Conservation (phyloP, 2,113 vertebrate species). For the Crotalus viridis region DNA sequence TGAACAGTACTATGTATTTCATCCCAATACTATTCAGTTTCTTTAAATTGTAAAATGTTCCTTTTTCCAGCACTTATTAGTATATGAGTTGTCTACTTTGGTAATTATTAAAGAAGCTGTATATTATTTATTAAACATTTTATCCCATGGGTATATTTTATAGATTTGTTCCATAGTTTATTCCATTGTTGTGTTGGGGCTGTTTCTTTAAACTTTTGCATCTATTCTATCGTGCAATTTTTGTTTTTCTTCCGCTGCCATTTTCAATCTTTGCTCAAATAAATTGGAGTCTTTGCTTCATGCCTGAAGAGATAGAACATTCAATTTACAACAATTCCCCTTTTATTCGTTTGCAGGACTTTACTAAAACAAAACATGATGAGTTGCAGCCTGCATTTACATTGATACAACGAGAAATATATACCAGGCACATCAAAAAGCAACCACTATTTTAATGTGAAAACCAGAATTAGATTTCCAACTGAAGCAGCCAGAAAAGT, state of each 20-base stretch:
- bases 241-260: conserved; percentile 53
- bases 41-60: too few relatives aligned
- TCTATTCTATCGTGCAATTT: not conserved
- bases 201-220: too few relatives aligned
- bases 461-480: conserved; percentile 3
- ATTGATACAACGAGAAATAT: conserved; percentile 62
- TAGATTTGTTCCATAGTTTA: too few relatives aligned
- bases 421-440: conserved; percentile 22
- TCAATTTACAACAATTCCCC: conserved; percentile 71
- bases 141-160: too few relatives aligned
- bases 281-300: conserved; percentile 64
- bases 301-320: conserved; percentile 65
- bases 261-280: conserved; percentile 55
- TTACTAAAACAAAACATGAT: conserved; percentile 66
- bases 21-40: too few relatives aligned
- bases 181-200: too few relatives aligned
- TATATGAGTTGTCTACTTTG: too few relatives aligned
- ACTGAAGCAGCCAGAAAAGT: not conserved
- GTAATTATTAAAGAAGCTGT: too few relatives aligned
- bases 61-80: too few relatives aligned
- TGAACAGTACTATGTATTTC: too few relatives aligned
- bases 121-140: too few relatives aligned
- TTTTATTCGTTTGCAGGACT: conserved; percentile 59
- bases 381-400: conserved; percentile 66
- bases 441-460: conserved; percentile 27